These are phyloP conservation scores for Ptyas mucosa DNA, from an alignment of 2,113 vertebrate species.

Conservation along the genomic window DNA sequence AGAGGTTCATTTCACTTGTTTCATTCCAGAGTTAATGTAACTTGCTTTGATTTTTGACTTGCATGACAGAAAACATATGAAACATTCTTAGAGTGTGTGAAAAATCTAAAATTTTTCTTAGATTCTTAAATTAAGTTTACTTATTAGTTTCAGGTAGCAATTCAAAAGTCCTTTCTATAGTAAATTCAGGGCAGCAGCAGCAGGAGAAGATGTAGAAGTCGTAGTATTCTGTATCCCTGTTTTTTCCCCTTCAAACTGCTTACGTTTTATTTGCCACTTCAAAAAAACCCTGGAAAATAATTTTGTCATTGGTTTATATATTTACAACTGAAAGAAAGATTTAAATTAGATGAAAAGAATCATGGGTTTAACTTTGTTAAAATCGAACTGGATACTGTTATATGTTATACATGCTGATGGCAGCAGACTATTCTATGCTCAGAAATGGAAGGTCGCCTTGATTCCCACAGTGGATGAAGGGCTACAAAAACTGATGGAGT, in stretches of 20 bases:
- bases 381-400: no score
- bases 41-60: constrained; percentile 1
- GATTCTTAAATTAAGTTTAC: not conserved
- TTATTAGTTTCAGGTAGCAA: not conserved
- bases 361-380: no score
- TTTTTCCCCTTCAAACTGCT: constrained; percentile 29
- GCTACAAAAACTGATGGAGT: no score
- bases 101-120: not conserved
- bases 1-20: not conserved
- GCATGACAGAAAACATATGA: not conserved
- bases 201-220: not conserved
- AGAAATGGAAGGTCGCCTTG: no score
- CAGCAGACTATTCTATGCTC: no score
- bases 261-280: constrained; percentile 12
- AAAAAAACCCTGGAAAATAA: not conserved
- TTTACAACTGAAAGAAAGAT: no score
- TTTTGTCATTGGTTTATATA: no score
- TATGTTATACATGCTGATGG: no score
- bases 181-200: not conserved
- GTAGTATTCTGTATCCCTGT: not conserved
- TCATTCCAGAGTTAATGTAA: no score
- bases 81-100: not conserved
- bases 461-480: no score
- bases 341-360: no score
- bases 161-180: constrained; percentile 38